Evolutionary conservation across 2,797 vertebrate genomes (phyloP), one percentile per base, ranked within the genome.

Genomic region (Rhynchotus rufescens): DNA sequence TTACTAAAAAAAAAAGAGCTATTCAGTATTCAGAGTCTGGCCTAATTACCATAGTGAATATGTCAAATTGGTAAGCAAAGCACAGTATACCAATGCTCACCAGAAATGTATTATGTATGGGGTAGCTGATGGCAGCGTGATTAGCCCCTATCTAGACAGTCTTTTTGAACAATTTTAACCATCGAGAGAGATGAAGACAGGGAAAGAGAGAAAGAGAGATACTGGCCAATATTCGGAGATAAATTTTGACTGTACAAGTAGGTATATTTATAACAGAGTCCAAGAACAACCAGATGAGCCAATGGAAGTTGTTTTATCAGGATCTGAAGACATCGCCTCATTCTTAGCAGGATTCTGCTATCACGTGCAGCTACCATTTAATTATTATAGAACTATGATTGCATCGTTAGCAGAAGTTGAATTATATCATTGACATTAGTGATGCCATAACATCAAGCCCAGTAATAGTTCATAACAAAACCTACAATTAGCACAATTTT

Each of bases 391-490:
- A 94, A 94, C 74, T 44, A 52, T 88, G 92, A 96, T 59, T 95
- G 94, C 94, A 86, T 95, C 71, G 0, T 95, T 95, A 96, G 92
- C 80, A 89, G 90, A 92, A 95, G 93, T 90, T 96, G 94, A 96
- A 95, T 95, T 96, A 93, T 84, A 95, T 96, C 94, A 95, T 94
- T 96, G 94, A 96, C 93, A 96, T 93, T 90, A 96, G 84, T 90
- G 82, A 96, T 96, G 88, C 86, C 86, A 92, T 94, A 96, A 96
- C 93, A 96, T 90, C 92, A 94, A 92, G 88, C 88, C 86, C 90
- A 86, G 74, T 94, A 94, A 93, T 90, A 88, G 82, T 74, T 94
- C 86, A 93, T 77, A 95, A 96, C 94, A 96, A 95, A 96, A 90
- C 90, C 82, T 89, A 96, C 93, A 95, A 96, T 96, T 96, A 95